Evolutionary conservation across 2,888 invertebrate species (phyloP), one percentile per base, ranked within the genome.

Genomic region (Cosmia pyralina): DNA sequence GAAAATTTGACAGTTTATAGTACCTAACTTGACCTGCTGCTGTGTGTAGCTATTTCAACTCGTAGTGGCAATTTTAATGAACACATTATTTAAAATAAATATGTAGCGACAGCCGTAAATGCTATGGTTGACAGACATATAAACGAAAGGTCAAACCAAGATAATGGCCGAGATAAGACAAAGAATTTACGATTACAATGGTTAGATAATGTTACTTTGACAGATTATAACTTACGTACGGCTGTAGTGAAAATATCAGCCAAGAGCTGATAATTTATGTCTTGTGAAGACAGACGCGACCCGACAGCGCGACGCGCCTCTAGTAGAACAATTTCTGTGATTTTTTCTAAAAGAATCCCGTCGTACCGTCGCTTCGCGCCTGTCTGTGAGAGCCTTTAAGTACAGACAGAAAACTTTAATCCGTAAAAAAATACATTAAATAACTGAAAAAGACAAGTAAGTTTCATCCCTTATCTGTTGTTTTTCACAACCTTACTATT

Each of bases 121-220:
- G 22, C 41, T 64, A 44, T 5, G 22, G 13, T 57, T 55, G n/a
- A 34, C 46, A 55, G 19, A 52, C 38, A 46, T 81, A 38, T 65
- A 28, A 69, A 41, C 17, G 17, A 79, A 77, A 81, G 70, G 79
- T 79, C 70, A 62, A 52, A 58, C 38, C 2, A n/a, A 79, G 79
- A 79, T 66, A 79, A 58, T 57, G 34, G 13, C 41, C 8, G 22
- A 58, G 83, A 81, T 82, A 79, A 79, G 62, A 64, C 64, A 50
- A 76, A 66, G 55, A 79, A 77, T 77, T 69, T 81, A 77, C 55
- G 46, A 58, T 79, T 62, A 66, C 65, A 66, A 66, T 77, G 60
- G 19, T 53, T 53, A 8, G 17, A 69, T 65, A 34, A 48, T 6
- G 17, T 77, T 65, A 34, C 22, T 64, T 59, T 59, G 46, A 57